phyloP scores from a whole-genome alignment of 2,888 invertebrate species.

The Cephus nigrinus region DNA sequence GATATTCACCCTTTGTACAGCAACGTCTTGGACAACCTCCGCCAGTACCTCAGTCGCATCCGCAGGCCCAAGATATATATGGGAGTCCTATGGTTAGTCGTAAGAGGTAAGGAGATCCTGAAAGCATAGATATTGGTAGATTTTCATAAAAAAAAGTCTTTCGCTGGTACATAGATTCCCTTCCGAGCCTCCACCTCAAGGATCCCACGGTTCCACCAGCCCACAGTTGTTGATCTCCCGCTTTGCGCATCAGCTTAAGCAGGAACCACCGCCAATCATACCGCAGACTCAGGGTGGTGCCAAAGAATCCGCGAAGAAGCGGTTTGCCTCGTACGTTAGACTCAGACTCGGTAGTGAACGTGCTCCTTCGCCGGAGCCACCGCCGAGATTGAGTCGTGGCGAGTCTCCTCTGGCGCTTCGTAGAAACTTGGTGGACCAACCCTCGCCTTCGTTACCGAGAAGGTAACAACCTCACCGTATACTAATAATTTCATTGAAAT shows the following conservation, averaged over 20 bases:
- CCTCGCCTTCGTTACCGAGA: constrained; percentile 63
- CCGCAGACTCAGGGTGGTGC: constrained; percentile 46
- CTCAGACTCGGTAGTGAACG: constrained; percentile 75
- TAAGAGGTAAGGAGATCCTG: constrained; percentile 50
- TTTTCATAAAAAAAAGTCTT: too few species aligned
- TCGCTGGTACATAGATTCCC: constrained; percentile 49
- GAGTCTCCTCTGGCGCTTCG: constrained; percentile 71
- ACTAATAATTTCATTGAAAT: not conserved
- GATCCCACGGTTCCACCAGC: constrained; percentile 57
- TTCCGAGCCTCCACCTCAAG: constrained; percentile 57
- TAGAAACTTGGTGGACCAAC: constrained; percentile 71
- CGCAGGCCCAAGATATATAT: constrained; percentile 55
- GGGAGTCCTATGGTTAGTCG: constrained; percentile 63
- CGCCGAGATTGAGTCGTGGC: constrained; percentile 60
- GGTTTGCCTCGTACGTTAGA: constrained; percentile 86
- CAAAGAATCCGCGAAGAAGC: constrained; percentile 72
- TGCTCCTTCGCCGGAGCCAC: constrained; percentile 62
- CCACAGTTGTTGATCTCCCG: constrained; percentile 62
- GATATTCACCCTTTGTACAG: constrained; percentile 56
- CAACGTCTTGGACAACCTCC: constrained; percentile 53
- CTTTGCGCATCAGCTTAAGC: constrained; percentile 59
- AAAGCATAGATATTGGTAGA: too few species aligned
- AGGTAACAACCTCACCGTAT: constrained; percentile 45
- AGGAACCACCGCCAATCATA: constrained; percentile 50
- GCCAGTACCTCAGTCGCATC: constrained; percentile 53